Evolutionary conservation across 2,797 vertebrate genomes (phyloP), one percentile per base, ranked within the genome.

Genomic region (Denticeps clupeoides): DNA sequence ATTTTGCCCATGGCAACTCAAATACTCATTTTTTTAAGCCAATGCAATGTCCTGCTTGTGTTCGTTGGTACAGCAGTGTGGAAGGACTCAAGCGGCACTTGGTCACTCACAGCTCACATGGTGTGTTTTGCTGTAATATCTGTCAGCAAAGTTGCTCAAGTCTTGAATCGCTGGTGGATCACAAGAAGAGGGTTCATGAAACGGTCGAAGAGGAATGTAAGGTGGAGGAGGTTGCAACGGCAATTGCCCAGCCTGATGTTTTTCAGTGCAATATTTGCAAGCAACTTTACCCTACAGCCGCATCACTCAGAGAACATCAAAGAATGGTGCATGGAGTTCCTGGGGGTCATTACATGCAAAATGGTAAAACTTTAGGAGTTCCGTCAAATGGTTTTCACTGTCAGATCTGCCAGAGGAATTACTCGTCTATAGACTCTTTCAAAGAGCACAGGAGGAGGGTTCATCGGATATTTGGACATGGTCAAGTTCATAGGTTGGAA

Each of bases 41-140:
- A 8, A 75, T 82, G 27, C 81, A 81, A n/a, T 86, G 84, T 46
- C 78, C 80, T 0, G 64, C 80, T 40, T 85, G 84, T 53, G 65
- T 76, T 1, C 79, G 78, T 51, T 82, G 78, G 76, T 87, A 84
- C 33, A 75, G 77, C 43, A 76, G 78, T 1, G 49, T 75, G 47
- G 79, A 79, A 2, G 68, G 72, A 51, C 67, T 86, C 32, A 80
- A 85, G 65, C 83, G 73, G 55, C 84, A 86, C 58, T 55, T 86
- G 51, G 66, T 82, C 2, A 71, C 72, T 47, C 84, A 86, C 62
- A 82, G 79, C 58, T 73, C 74, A 33, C 65, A 77, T 6, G 68
- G 78, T 8, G 56, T 68, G 0, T 70, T 72, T 29, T 64, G 46
- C 15, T 85, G 84, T 23, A 76, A 78, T 24, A 65, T 82, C 15